These are phyloP conservation scores for Serilophus lunatus DNA, from an alignment of 2,113 vertebrate genomes.

Conservation along the genomic window DNA sequence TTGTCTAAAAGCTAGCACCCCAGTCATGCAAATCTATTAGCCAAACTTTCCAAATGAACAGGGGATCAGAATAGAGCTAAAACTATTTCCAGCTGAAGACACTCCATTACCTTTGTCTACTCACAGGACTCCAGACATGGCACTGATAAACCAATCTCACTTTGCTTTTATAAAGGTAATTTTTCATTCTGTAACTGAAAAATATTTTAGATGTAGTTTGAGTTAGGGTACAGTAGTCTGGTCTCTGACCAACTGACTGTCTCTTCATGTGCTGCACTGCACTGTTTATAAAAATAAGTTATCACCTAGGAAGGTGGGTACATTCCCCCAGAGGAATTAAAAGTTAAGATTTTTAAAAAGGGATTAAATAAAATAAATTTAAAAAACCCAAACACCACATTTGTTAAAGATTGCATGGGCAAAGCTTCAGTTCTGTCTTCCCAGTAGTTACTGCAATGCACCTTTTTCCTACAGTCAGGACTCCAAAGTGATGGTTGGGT, in stretches of 20 bases:
- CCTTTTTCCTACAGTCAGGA: not conserved
- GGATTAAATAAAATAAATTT: not conserved
- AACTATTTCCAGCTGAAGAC: not conserved
- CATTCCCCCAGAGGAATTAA: not conserved
- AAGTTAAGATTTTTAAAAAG: not conserved
- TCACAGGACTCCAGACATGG: not conserved
- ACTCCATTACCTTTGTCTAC: not conserved
- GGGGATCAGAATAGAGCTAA: not conserved
- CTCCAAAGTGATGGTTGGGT: fast-evolving
- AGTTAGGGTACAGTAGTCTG: not conserved
- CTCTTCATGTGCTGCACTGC: not conserved
- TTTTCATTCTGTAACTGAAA: not conserved
- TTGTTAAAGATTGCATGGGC: not conserved
- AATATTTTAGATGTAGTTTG: not conserved
- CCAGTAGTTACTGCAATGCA: not conserved
- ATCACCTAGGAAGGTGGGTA: not conserved
- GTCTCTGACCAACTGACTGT: not conserved
- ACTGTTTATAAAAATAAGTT: not conserved
- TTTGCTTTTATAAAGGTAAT: not conserved
- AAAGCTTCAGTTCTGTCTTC: not conserved
- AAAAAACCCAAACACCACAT: fast-evolving
- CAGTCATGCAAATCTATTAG: not conserved
- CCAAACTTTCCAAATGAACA: not conserved
- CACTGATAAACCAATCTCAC: not conserved
- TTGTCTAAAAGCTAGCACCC: not conserved